Percentiles rank a stretch among this genome's conserved stretches.
phyloP scores from a whole-genome alignment of 2,113 vertebrate species.

The Laticauda laticaudata region DNA sequence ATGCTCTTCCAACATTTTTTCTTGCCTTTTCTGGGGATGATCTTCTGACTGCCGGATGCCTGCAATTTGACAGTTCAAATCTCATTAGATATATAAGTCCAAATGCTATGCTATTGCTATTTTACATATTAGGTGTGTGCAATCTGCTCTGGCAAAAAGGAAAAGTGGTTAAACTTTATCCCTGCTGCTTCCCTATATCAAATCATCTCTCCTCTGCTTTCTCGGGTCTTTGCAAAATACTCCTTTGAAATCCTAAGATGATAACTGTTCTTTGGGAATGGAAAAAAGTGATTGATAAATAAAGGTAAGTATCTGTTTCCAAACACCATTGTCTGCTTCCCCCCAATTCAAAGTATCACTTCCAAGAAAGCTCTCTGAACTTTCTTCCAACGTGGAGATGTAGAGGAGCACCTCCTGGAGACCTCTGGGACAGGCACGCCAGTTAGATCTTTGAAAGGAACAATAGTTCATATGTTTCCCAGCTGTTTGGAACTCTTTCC shows the following conservation, averaged over 20 bases:
- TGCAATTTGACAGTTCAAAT: no score
- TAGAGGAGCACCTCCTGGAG: accelerated
- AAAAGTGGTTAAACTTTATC: not conserved
- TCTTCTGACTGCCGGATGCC: no score
- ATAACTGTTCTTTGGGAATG: not conserved
- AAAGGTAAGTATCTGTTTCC: not conserved
- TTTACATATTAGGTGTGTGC: not conserved
- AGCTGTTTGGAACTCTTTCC: conserved; percentile 61
- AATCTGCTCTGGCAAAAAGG: not conserved
- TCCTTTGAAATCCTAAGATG: not conserved
- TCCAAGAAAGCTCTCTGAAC: not conserved
- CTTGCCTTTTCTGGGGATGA: no score
- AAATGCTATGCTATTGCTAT: no score
- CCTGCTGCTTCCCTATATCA: not conserved
- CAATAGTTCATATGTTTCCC: conserved; percentile 55
- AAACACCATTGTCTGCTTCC: not conserved
- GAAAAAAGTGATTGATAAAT: not conserved
- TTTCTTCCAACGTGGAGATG: not conserved
- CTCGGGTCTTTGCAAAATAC: not conserved
- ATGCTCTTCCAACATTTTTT: not conserved
- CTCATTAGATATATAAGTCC: no score
- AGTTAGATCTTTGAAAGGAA: not conserved
- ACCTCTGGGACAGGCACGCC: not conserved
- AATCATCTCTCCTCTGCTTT: not conserved
- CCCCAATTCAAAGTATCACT: not conserved